These are phyloP conservation scores for Nematopogon swammerdamellus DNA, from an alignment of 2,888 invertebrate genomes.

Conservation along the genomic window DNA sequence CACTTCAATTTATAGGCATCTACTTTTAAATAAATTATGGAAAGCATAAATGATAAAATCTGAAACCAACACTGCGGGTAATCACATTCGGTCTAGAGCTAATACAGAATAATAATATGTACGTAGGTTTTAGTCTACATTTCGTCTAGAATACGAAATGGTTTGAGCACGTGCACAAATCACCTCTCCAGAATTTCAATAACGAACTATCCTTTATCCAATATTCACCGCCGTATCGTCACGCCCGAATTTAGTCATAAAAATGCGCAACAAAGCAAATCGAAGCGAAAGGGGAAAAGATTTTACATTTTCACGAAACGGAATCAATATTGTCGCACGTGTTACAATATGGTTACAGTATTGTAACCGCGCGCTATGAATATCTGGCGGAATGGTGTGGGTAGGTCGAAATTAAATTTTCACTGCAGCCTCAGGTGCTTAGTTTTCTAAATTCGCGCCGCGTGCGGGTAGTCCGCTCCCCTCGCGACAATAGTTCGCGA, in stretches of 20 bases:
- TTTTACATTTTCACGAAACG: background rate
- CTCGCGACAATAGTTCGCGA: too few species aligned
- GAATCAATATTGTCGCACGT: background rate
- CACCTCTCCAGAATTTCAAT: background rate
- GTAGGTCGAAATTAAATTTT: too few species aligned
- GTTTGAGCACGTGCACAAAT: too few species aligned
- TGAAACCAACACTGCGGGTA: too few species aligned
- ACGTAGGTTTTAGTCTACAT: too few species aligned
- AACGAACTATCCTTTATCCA: background rate
- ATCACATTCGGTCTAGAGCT: too few species aligned
- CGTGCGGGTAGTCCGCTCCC: background rate
- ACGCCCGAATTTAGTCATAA: background rate
- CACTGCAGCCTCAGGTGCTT: too few species aligned
- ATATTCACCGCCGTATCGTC: background rate
- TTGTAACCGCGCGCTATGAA: background rate
- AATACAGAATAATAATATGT: too few species aligned
- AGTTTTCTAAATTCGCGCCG: background rate
- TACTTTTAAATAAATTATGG: too few species aligned
- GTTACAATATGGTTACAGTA: background rate
- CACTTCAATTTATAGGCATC: too few species aligned
- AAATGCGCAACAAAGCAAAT: background rate
- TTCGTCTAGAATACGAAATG: too few species aligned
- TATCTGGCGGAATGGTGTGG: background rate
- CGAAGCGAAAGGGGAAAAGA: background rate
- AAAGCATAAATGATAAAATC: too few species aligned